Percentiles rank a stretch among this genome's conserved stretches.
Evolutionary conservation across 2,113 vertebrate species (phyloP).

Genomic region (Apodemus sylvaticus): DNA sequence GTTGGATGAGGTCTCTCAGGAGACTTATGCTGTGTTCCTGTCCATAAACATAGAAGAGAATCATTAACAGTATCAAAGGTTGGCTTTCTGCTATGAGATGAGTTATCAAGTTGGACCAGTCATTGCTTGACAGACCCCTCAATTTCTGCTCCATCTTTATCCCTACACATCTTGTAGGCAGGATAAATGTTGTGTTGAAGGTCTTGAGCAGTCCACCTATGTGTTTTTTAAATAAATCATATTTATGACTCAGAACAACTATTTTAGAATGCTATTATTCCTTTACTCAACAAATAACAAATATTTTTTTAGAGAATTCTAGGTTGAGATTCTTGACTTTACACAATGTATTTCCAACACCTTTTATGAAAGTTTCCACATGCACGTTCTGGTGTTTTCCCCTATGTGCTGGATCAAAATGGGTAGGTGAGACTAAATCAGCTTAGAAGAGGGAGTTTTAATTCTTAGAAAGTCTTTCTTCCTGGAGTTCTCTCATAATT

Average conservation of each 20-base stretch:
- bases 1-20: too few species aligned
- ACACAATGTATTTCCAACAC: neutral
- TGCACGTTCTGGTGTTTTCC: neutral
- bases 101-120: too few species aligned
- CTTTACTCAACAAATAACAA: conserved; percentile 17
- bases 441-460: neutral
- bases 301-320: neutral
- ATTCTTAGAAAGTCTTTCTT: conserved; percentile 26
- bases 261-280: conserved; percentile 15
- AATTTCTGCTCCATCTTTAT: too few species aligned
- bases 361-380: neutral
- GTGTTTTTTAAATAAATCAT: neutral
- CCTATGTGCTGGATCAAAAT: neutral
- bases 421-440: neutral
- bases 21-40: too few species aligned
- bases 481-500: neutral
- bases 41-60: too few species aligned
- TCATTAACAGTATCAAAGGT: too few species aligned
- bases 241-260: neutral
- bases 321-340: neutral
- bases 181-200: too few species aligned
- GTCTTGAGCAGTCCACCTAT: neutral
- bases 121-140: too few species aligned
- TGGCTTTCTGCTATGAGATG: too few species aligned
- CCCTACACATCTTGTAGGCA: too few species aligned